Conservation (phyloP, 2,797 vertebrate species). For the Enteromius paludinosus region DNA sequence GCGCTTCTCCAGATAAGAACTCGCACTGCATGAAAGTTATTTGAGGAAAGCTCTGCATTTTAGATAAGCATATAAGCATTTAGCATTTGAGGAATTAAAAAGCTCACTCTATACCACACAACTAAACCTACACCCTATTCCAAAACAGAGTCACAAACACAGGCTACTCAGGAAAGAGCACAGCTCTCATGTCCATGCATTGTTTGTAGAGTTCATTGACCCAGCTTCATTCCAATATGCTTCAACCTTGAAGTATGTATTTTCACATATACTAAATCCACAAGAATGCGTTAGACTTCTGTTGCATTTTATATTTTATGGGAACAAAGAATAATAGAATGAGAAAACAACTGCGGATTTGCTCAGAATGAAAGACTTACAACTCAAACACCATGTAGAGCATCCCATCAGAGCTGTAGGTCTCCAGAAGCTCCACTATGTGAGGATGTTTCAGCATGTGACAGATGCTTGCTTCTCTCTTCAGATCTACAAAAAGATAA, state of each 20-base stretch:
- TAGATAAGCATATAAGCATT: conserved; percentile 41
- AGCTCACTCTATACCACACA: background rate
- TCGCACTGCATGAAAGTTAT: conserved; percentile 16
- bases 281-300: background rate
- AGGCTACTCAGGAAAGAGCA: background rate
- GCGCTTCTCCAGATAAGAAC: conserved; percentile 49
- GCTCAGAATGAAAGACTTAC: conserved; percentile 79
- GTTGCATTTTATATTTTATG: background rate
- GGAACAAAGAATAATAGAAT: background rate
- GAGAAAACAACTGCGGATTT: background rate
- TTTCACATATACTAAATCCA: conserved; percentile 2
- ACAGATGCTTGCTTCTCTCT: conserved; percentile 99
- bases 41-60: conserved; percentile 27
- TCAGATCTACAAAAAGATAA: conserved; percentile 84
- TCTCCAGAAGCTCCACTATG: conserved; percentile 97
- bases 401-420: conserved; percentile 99
- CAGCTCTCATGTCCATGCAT: background rate
- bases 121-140: background rate
- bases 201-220: background rate
- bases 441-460: conserved; percentile 99
- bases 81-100: conserved; percentile 34
- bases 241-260: background rate
- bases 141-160: conserved; percentile 11
- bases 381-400: conserved; percentile 99
- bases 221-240: background rate